Conservation (phyloP, 2,113 vertebrate species). For the Setophaga kirtlandii region DNA sequence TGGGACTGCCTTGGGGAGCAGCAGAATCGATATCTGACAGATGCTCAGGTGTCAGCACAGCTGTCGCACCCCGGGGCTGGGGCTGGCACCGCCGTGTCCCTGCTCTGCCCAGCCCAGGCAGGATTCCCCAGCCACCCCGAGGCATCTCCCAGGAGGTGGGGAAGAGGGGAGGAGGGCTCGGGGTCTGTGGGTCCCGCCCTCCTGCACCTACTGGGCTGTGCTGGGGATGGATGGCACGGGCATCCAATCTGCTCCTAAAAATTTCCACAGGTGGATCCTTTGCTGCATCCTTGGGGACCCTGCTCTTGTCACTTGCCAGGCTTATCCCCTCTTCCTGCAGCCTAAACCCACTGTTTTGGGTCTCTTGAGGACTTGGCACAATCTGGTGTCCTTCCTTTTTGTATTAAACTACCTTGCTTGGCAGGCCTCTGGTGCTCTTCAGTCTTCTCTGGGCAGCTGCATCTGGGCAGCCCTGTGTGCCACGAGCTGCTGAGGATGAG, state of each 20-base stretch:
- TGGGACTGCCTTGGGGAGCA: background rate
- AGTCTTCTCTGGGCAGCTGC: background rate
- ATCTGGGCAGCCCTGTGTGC: rapidly evolving
- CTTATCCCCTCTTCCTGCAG: background rate
- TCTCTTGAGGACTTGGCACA: background rate
- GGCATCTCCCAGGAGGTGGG: background rate
- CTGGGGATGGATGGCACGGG: rapidly evolving
- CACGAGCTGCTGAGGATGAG: rapidly evolving
- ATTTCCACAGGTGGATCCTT: background rate
- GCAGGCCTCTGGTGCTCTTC: background rate
- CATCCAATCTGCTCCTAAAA: background rate
- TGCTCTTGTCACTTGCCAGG: background rate
- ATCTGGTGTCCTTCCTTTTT: background rate
- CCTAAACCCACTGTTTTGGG: background rate
- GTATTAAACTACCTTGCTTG: background rate
- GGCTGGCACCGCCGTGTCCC: background rate
- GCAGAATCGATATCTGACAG: background rate
- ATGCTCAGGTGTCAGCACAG: background rate
- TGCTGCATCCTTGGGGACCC: background rate
- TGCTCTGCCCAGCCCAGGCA: rapidly evolving
- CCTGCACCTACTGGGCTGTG: rapidly evolving
- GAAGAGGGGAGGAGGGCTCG: background rate
- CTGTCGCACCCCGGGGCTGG: rapidly evolving
- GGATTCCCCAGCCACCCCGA: background rate
- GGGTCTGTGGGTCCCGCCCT: background rate